phyloP scores from a whole-genome alignment of 23 tunicate species.

The Pegea sp. region DNA sequence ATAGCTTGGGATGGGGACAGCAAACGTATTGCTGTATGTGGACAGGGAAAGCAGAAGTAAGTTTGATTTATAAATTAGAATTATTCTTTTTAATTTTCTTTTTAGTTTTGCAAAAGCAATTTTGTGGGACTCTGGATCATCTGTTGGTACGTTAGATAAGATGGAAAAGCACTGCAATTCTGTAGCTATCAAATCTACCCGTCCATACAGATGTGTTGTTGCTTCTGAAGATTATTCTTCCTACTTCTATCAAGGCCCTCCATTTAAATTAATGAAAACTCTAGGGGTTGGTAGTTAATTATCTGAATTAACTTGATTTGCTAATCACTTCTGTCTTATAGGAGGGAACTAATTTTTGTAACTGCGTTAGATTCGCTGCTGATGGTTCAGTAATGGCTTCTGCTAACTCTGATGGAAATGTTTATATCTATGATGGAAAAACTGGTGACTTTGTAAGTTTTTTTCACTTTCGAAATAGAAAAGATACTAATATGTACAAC shows the following conservation, averaged over 20 bases:
- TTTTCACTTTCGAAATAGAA: neutral
- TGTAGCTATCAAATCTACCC: conserved; percentile 14
- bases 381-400: conserved; percentile 52
- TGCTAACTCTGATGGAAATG: conserved; percentile 34
- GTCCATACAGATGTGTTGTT: conserved; percentile 47
- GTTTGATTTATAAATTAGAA: neutral
- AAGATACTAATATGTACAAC: no score
- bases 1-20: conserved; percentile 75
- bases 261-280: conserved; percentile 19
- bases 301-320: neutral
- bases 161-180: conserved; percentile 22
- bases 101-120: conserved; percentile 35
- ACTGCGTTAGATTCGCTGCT: conserved; percentile 47
- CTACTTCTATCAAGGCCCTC: conserved; percentile 49
- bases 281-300: conserved; percentile 1
- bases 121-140: conserved; percentile 63
- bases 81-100: neutral
- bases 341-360: conserved; percentile 31
- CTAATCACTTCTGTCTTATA: neutral
- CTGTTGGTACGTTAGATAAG: conserved; percentile 10
- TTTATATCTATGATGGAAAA: conserved; percentile 54
- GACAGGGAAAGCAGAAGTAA: conserved; percentile 43
- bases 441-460: conserved; percentile 16
- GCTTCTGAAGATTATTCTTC: conserved; percentile 31
- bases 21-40: conserved; percentile 80